Base-by-base conservation (phyloP, 2,888 invertebrate genomes). In the Torymus aiolomorphi region DNA sequence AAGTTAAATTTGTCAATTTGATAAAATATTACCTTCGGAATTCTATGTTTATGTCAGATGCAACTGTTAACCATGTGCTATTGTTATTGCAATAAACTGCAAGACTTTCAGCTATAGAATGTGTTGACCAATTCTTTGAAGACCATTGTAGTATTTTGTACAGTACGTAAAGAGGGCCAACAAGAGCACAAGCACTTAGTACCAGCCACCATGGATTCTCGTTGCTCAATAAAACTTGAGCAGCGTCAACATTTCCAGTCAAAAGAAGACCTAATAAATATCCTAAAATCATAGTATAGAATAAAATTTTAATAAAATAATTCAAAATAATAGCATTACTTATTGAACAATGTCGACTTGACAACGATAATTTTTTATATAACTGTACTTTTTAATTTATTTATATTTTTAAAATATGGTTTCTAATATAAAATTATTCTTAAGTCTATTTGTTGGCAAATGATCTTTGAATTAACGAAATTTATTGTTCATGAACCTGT, bases 71-170 rank as follows among this genome's bases (percentile, higher is more conserved):
- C 96, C 96, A 96, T 78, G 92, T 92, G 65, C 91, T 91, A 56
- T 93, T 93, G n/a, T 92, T 91, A 80, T 93, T 92, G 20, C 93
- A 92, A 89, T 94, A 96, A 71, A 93, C 92, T n/a, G 91, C 84
- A 1, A 97, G 91, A 56, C 93, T 92, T 84, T 92, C 92, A 14
- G 94, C 94, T 10, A 96, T 94, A 0, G 97, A 97, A 91, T 97
- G 97, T 14, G 93, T 92, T 8, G 91, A 90, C 93, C 94, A 96
- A 80, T 94, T 92, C 71, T 94, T 91, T 73, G 92, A 91, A 84
- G 93, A 94, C 97, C 97, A 97, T 80, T 91, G 92, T 56, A 92
- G 85, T 52, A 95, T 91, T 83, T 92, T 91, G 59, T 91, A 91
- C 24, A 92, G 86, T 80, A 92, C 91, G 42, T 92, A 83, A 52